Evolutionary conservation across 2,797 vertebrate species (phyloP).

Genomic region (Lepilemur septentrionalis): DNA sequence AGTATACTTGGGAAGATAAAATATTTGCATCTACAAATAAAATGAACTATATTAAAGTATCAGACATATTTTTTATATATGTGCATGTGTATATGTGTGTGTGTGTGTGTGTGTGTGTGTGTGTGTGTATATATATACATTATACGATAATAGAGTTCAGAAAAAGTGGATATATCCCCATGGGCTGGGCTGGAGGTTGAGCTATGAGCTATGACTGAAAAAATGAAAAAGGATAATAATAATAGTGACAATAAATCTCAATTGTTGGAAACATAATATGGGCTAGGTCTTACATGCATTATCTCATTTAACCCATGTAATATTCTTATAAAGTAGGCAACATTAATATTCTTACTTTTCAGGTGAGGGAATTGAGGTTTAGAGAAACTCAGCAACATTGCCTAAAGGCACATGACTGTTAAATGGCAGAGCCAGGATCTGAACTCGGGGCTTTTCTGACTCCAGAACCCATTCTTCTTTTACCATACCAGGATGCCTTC

Average conservation of each 20-base stretch:
- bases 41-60: background rate
- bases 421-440: background rate
- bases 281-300: background rate
- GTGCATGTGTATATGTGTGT: no score
- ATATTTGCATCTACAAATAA: background rate
- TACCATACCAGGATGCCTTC: background rate
- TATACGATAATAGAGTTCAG: background rate
- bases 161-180: background rate
- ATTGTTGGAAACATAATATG: background rate
- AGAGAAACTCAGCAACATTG: slow-evolving; percentile 5
- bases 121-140: fast-evolving
- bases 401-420: background rate
- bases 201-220: background rate
- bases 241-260: background rate
- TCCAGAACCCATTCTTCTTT: slow-evolving; percentile 3
- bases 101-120: no score
- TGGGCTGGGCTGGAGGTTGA: background rate
- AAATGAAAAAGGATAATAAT: background rate
- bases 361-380: background rate
- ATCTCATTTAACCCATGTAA: background rate
- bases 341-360: background rate
- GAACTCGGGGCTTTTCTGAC: background rate
- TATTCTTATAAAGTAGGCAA: background rate
- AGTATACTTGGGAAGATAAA: background rate
- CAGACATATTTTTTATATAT: background rate